Conservation (phyloP, 2,888 invertebrate genomes). For the Cerastis leucographa region DNA sequence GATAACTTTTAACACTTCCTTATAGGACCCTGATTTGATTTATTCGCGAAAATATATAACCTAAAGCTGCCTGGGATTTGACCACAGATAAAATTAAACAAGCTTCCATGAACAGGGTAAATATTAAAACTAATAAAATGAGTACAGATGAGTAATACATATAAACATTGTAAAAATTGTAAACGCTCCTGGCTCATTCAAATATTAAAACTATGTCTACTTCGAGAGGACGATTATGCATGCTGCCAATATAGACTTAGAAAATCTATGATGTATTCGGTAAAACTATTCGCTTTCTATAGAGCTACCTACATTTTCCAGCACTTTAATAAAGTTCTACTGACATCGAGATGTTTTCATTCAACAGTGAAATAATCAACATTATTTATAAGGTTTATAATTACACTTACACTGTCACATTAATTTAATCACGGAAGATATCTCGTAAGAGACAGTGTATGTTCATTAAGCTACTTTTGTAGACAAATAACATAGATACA, state of each 20-base stretch:
- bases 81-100: slow-evolving; percentile 14
- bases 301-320: slow-evolving; percentile 9
- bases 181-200: slow-evolving; percentile 13
- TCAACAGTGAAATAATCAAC: slow-evolving; percentile 8
- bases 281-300: not conserved
- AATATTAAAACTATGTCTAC: slow-evolving; percentile 26
- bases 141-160: slow-evolving; percentile 35
- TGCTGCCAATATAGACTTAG: slow-evolving; percentile 19
- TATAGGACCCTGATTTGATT: not conserved
- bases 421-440: no score
- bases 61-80: not conserved
- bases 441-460: no score
- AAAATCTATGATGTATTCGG: slow-evolving; percentile 8
- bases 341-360: not conserved
- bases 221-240: slow-evolving; percentile 22
- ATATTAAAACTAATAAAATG: slow-evolving; percentile 48
- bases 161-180: slow-evolving; percentile 44
- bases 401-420: no score
- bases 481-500: slow-evolving; percentile 17
- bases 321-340: slow-evolving; percentile 12
- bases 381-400: not conserved
- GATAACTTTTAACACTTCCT: not conserved
- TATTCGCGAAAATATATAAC: slow-evolving; percentile 4
- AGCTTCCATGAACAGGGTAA: not conserved
- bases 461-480: not conserved